Evolutionary conservation across 2,113 vertebrate genomes (phyloP).

Genomic region (Dendrocopos noguchii): DNA sequence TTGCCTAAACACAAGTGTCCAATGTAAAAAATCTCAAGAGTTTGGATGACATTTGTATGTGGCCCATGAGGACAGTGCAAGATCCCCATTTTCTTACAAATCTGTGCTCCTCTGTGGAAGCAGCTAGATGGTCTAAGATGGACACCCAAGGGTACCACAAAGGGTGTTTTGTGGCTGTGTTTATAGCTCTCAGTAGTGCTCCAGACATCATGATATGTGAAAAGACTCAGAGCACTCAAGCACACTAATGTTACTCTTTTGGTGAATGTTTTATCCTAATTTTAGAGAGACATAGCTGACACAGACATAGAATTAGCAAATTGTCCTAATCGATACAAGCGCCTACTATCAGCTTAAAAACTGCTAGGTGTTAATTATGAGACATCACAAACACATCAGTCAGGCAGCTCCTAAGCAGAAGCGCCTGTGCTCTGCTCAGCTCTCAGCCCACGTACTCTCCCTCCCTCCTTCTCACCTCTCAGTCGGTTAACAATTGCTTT

Average conservation of each 20-base stretch:
- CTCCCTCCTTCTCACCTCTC: background rate
- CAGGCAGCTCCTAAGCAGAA: background rate
- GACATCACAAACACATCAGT: constrained; percentile 22
- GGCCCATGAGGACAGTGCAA: background rate
- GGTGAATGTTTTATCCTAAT: constrained; percentile 8
- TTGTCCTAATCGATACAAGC: background rate
- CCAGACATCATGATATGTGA: background rate
- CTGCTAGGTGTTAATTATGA: background rate
- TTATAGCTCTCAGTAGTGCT: background rate
- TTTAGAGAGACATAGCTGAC: background rate
- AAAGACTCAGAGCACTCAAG: background rate
- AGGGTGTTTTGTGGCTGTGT: accelerated
- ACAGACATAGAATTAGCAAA: constrained; percentile 44
- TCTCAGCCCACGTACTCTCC: background rate
- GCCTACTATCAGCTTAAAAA: background rate
- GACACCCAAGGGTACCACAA: accelerated
- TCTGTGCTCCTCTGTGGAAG: background rate
- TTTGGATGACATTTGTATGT: background rate
- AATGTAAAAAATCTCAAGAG: background rate
- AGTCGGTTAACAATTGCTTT: background rate
- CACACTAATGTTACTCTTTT: background rate
- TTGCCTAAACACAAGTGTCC: background rate
- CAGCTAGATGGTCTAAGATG: background rate
- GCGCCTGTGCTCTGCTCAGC: background rate
- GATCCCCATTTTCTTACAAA: background rate